Evolutionary conservation across 2,888 invertebrate genomes (phyloP).

Genomic region (Phalangium opilio): DNA sequence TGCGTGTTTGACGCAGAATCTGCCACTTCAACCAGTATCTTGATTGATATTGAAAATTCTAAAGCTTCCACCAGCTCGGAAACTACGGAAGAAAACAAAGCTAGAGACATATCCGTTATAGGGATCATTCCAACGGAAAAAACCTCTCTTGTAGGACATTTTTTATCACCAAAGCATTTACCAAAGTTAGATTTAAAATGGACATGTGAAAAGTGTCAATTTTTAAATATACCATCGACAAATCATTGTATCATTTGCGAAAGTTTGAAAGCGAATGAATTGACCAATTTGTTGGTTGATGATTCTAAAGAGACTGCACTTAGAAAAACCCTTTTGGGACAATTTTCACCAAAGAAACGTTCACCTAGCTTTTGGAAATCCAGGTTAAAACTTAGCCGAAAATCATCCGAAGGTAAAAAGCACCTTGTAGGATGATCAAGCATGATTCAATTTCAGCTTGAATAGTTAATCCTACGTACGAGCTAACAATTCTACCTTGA

Average conservation of each 20-base stretch:
- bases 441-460: too few species aligned
- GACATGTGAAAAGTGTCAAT: constrained; percentile 29
- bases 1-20: background rate
- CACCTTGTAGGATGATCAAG: too few species aligned
- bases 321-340: too few species aligned
- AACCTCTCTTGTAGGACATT: constrained; percentile 9
- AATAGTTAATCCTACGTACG: too few species aligned
- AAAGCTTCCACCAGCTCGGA: background rate
- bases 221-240: constrained; percentile 25
- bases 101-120: background rate
- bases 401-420: constrained; percentile 15
- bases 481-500: too few species aligned
- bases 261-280: constrained; percentile 14
- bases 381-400: constrained; percentile 41
- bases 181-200: constrained; percentile 24
- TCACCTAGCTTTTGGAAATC: constrained; percentile 36
- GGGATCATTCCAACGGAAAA: background rate
- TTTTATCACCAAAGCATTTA: constrained; percentile 15
- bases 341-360: constrained; percentile 36
- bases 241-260: constrained; percentile 22
- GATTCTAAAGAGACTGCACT: too few species aligned
- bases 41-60: background rate
- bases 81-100: background rate
- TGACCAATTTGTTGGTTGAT: constrained; percentile 1
- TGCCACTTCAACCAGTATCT: background rate